Base-by-base conservation (phyloP, 2,113 vertebrate species). In the Psittacara wagleri region DNA sequence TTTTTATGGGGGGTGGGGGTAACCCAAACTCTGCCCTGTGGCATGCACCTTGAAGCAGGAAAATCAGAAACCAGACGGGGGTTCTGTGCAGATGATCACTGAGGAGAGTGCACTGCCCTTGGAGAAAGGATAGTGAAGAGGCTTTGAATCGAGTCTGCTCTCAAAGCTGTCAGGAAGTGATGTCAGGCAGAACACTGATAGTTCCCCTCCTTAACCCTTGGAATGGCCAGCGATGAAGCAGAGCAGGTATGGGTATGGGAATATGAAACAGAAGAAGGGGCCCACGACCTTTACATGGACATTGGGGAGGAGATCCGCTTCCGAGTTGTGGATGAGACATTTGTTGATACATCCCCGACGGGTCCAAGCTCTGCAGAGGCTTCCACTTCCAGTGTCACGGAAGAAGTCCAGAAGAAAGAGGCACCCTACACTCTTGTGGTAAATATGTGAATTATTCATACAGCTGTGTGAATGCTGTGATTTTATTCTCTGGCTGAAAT, bases 221-320 rank as follows among this genome's bases (percentile, higher is more conserved):
- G 23, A 2, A 24, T 64, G 33, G 29, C 31, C 97, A 99, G 99
- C 0, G 99, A 99, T 7, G 99, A 99, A 86, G 97, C 99, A 0
- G 99, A 99, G 96, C 99, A 99, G 92, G 99, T 99, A 62, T 99
- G 99, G 99, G 98, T 99, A 31, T 99, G 99, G 99, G 99, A 99
- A 82, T 99, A 99, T 0, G 99, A 99, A 98, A 99, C 99, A 0
- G 99, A 99, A 24, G 99, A 99, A 89, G 99, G 99, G 1, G 99
- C 99, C 6, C 99, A 99, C 1, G 99, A 99, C 97, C 98, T 99
- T 83, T 99, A 99, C 97, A 99, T 99, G 99, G 99, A 99, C 97
- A 98, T 98, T 0, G 99, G 99, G 2, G 99, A 99, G 96, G 99
- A 99, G 92, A 98, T 99, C 92, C 98, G 99, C 59, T 99, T 99